These are phyloP conservation scores for Lasioglossum leucozonium DNA, from an alignment of 2,888 invertebrate genomes.

Conservation along the genomic window DNA sequence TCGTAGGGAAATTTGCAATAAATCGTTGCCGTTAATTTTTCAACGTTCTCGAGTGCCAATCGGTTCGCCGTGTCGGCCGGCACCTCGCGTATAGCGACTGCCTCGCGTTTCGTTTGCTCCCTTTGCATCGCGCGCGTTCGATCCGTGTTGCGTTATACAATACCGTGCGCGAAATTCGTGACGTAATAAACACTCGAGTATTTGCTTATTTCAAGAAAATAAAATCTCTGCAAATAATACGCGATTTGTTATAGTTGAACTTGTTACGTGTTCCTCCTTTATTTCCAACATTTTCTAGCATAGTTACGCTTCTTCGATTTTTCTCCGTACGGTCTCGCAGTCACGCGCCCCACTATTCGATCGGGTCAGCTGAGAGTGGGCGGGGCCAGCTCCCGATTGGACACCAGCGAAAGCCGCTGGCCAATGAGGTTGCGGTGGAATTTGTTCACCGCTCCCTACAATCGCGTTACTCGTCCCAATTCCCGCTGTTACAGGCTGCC, in stretches of 20 bases:
- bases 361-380: neutral
- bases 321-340: neutral
- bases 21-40: conserved; percentile 20
- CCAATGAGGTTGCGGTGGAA: neutral
- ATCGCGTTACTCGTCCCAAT: neutral
- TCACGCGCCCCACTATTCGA: neutral
- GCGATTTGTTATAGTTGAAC: neutral
- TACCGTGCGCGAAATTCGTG: neutral
- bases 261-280: too few relatives aligned
- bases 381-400: neutral
- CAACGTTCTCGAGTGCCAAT: neutral
- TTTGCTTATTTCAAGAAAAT: neutral
- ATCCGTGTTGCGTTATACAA: neutral
- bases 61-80: neutral
- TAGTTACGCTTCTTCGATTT: too few relatives aligned
- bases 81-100: neutral
- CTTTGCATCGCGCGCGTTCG: neutral
- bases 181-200: neutral
- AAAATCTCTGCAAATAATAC: neutral
- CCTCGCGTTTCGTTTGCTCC: neutral
- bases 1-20: neutral
- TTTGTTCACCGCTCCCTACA: neutral
- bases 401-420: neutral
- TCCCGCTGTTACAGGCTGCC: neutral
- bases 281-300: too few relatives aligned